Base-by-base conservation (phyloP, 2,888 invertebrate genomes). In the Rutpela maculata region DNA sequence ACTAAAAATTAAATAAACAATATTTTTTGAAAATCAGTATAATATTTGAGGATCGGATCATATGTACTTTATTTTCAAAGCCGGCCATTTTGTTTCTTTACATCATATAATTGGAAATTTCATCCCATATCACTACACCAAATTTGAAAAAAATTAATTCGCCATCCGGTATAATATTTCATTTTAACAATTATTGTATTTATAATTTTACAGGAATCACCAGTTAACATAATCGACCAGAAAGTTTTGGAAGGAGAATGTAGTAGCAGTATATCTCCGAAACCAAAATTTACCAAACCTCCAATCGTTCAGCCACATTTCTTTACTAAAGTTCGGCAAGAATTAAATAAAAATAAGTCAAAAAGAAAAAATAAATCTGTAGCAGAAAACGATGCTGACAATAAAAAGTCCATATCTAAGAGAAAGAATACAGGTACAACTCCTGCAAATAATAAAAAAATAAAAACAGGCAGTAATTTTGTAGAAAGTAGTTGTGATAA, bases 281-380 rank as follows among this genome's bases (percentile, higher is more conserved):
- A 17, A 38, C 55, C 70, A 43, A 77, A 76, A 43, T 82, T 77
- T 50, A 76, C 67, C 35, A 84, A 80, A 77, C 84, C 84, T n/a
- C 83, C 82, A 10, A 81, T 88, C 31, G 80, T 86, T 22, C 84
- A 86, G 73, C 85, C 76, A 78, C 87, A 79, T 80, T 74, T 75
- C 38, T 43, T 43, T 18, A 31, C 1, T 38, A 59, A 76, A 82
- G 68, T 38, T 11, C 15, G 10, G 3, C 17, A 6, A 5, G 10
- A 66, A 19, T 19, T 18, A 22, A 15, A 18, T n/a, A n/a, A n/a
- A 26, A n/a, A n/a, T 31, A n/a, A 5, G 5, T 15, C n/a, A 15
- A 67, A 50, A 55, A 18, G 26, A 15, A 31, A 55, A 26, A 43
- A 11, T 19, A 50, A 56, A 56, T 56, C 26, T 55, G 17, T 26